These are phyloP conservation scores for Hydropsyche betteni DNA, from an alignment of 2,888 invertebrate genomes.

Conservation along the genomic window DNA sequence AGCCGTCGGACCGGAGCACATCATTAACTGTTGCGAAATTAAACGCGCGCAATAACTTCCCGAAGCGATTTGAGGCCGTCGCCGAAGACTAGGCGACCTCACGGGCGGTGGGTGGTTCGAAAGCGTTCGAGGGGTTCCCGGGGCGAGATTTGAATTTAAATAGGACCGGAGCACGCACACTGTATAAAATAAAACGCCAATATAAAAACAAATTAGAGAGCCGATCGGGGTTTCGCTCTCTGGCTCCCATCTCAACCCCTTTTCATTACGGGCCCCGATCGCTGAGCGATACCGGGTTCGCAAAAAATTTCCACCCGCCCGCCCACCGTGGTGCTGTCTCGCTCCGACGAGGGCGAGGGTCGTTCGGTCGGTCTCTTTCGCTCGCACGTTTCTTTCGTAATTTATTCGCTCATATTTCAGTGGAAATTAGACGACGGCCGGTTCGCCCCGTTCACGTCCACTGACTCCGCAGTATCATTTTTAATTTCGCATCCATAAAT, in stretches of 20 bases:
- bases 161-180: constrained; percentile 50
- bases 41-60: constrained; percentile 46
- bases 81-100: constrained; percentile 17
- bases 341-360: background rate
- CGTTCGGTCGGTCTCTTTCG: constrained; percentile 15
- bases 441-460: constrained; percentile 11
- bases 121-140: constrained; percentile 9
- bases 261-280: constrained; percentile 47
- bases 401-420: constrained; percentile 45
- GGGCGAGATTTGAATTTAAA: constrained; percentile 51
- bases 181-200: constrained; percentile 52
- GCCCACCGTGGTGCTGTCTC: background rate
- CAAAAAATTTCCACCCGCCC: too few relatives aligned
- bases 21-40: constrained; percentile 49
- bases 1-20: constrained; percentile 41
- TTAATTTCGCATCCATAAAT: constrained; percentile 30
- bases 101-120: background rate
- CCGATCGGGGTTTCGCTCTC: constrained; percentile 48
- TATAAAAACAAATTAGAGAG: constrained; percentile 52
- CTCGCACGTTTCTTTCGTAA: constrained; percentile 36
- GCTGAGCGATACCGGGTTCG: constrained; percentile 41
- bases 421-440: constrained; percentile 41
- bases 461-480: constrained; percentile 27
- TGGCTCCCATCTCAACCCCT: constrained; percentile 40
- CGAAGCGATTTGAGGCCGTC: constrained; percentile 45